Conservation (phyloP, 2,888 invertebrate genomes). For the Mantis religiosa region DNA sequence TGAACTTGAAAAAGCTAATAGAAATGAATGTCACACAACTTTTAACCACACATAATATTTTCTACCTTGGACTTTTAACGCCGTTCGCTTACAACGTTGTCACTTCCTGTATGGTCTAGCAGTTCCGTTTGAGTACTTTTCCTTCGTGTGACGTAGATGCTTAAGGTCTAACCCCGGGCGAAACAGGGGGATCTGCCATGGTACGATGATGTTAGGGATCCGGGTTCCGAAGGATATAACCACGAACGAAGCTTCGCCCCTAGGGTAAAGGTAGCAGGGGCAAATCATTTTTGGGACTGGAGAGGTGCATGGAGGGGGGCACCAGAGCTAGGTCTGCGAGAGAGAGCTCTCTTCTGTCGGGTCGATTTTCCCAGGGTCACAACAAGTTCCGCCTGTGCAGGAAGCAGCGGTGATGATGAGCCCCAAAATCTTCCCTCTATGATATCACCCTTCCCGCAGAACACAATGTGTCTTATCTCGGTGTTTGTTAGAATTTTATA, state of each 20-base stretch:
- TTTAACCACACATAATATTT: no score
- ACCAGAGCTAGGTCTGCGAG: background rate
- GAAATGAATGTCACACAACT: no score
- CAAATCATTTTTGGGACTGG: background rate
- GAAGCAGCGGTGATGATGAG: background rate
- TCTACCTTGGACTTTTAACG: no score
- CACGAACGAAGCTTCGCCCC: background rate
- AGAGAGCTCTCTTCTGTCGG: background rate
- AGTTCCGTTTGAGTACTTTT: no score
- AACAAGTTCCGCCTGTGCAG: background rate
- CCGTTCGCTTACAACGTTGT: no score
- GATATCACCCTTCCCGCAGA: background rate
- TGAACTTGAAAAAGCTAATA: no score
- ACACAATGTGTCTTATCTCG: background rate
- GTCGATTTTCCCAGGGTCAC: background rate
- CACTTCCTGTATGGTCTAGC: no score
- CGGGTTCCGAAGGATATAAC: background rate
- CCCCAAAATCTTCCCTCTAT: background rate
- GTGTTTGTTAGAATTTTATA: no score
- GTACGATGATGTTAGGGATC: background rate
- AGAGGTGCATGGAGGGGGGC: background rate
- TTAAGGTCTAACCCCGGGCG: no score
- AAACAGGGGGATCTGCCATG: background rate
- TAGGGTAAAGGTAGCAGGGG: background rate
- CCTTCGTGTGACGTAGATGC: no score